Evolutionary conservation across 64 coral and sea anemone species (phyloP), one percentile per base, ranked within the genome.

Genomic region (Anthopleura sola): DNA sequence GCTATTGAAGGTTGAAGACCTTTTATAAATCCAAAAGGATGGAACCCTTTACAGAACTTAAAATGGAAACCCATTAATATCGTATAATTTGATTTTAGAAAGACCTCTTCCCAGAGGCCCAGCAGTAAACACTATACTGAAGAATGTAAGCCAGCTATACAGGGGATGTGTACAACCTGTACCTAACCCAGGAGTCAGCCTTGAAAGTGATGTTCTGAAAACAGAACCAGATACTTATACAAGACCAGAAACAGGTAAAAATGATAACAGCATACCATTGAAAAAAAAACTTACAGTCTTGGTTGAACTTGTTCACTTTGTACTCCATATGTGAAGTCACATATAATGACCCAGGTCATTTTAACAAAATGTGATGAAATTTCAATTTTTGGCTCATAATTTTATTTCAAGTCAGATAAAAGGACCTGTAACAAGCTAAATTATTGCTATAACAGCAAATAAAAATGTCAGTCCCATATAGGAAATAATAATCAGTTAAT

Each of bases 111-210:
- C 83, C 85, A 85, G 84, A 80, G 17, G 83, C 49, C 57, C 46
- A 54, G 76, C 77, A 49, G 56, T 91, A 40, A 51, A 60, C 39
- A 47, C 78, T 53, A 86, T 91, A 12, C 54, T 91, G 21, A 86
- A 81, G 36, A 91, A 86, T 91, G 83, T 91, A 33, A 55, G 56
- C 49, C 53, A 78, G 12, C 89, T 91, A 17, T 91, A 91, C 85
- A 62, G 78, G 57, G 89, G 84, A 14, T 91, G 89, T 71, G 37
- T 86, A 75, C 66, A 84, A 58, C 83, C 89, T 16, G 21, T 51
- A n/a, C 5, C 75, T 64, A 31, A 24, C 24, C 16, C 26, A 75
- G 51, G 60, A 37, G 37, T 49, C 19, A 39, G 64, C 21, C 20
- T 60, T 81, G 55, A 68, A 44, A 33, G 26, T 37, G 55, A 60